Percentiles rank a stretch among this genome's conserved stretches.
Conservation (phyloP, 2,888 invertebrate species). For the Hymenopus coronatus region DNA sequence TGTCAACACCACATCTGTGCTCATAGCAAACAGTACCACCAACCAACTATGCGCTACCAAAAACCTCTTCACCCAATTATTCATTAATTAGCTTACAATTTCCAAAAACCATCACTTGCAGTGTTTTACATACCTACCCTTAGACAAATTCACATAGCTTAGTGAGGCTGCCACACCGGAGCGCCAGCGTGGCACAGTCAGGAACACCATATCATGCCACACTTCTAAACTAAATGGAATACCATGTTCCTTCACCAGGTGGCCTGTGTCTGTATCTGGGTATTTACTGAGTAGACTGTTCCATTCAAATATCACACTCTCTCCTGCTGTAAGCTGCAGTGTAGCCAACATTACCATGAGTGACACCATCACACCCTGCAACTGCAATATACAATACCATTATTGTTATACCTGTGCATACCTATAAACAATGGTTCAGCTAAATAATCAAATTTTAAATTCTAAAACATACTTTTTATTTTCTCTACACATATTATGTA, state of each 20-base stretch:
- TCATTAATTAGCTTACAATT: too few species aligned
- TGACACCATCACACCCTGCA: background rate
- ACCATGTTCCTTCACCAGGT: background rate
- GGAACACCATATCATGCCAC: background rate
- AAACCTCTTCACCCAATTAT: too few species aligned
- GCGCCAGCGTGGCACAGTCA: background rate
- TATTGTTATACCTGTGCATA: background rate
- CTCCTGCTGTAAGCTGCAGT: background rate
- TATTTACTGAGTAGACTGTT: background rate
- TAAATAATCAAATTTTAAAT: too few species aligned
- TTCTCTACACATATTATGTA: too few species aligned
- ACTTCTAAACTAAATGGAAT: background rate
- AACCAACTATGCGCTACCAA: too few species aligned
- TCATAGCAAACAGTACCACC: too few species aligned
- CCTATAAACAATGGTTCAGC: too few species aligned
- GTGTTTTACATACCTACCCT: background rate
- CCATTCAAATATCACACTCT: background rate
- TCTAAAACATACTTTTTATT: too few species aligned
- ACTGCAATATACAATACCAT: background rate
- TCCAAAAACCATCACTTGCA: too few species aligned
- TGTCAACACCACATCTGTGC: too few species aligned
- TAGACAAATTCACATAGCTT: background rate
- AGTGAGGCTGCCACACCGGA: background rate
- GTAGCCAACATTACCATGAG: background rate
- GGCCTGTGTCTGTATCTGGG: background rate